Evolutionary conservation across 2,797 vertebrate species (phyloP).

Genomic region (Capromys pilorides): DNA sequence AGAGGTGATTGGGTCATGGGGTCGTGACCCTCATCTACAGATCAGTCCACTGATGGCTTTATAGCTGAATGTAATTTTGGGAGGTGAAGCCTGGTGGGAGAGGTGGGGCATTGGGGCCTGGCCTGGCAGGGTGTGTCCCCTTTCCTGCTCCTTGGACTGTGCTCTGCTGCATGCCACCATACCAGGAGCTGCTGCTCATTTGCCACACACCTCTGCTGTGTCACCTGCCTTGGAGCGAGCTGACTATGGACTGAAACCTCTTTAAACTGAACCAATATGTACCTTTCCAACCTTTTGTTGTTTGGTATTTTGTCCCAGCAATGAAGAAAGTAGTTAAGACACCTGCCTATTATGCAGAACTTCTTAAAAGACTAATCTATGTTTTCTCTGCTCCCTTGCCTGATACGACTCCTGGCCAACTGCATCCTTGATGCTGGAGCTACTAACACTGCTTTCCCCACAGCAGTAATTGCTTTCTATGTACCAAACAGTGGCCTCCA

Average conservation of each 20-base stretch:
- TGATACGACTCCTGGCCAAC: neutral
- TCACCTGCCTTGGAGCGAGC: neutral
- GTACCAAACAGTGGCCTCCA: neutral
- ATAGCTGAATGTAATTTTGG: neutral
- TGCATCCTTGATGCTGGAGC: neutral
- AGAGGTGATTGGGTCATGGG: neutral
- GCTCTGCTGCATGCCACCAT: neutral
- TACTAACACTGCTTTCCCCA: slow-evolving; percentile 20
- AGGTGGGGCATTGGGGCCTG: neutral
- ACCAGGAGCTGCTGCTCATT: neutral
- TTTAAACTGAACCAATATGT: neutral
- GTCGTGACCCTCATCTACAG: neutral
- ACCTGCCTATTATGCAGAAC: neutral
- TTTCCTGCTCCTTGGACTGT: neutral
- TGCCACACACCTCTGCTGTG: neutral
- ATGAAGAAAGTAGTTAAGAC: neutral
- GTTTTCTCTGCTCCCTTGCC: neutral
- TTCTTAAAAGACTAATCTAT: neutral
- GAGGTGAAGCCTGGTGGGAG: neutral
- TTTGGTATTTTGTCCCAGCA: neutral
- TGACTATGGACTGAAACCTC: neutral
- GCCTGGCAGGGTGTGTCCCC: neutral
- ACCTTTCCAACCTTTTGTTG: neutral
- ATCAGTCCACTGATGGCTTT: neutral
- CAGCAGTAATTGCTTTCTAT: neutral